These are phyloP conservation scores for Synchiropus splendidus DNA, from an alignment of 2,113 vertebrate species.

Conservation along the genomic window DNA sequence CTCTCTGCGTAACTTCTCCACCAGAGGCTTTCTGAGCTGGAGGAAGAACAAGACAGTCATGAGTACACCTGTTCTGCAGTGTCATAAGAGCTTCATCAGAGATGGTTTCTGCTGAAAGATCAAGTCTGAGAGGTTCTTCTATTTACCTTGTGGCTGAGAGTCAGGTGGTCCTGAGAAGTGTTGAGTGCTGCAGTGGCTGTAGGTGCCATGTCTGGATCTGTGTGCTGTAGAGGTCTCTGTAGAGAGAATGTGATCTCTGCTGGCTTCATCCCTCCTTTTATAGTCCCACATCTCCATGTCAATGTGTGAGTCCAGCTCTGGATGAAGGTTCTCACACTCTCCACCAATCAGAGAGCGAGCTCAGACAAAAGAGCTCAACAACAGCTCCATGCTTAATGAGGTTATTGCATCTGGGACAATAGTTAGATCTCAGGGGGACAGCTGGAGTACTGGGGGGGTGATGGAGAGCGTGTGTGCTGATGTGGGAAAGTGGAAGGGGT, in stretches of 20 bases:
- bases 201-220: constrained; percentile 54
- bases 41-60: constrained; percentile 18
- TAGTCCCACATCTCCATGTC: constrained; percentile 63
- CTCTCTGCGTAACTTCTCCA: constrained; percentile 58
- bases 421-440: constrained; percentile 51
- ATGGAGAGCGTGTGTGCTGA: constrained; percentile 34
- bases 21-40: constrained; percentile 54
- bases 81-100: background rate
- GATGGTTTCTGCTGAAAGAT: background rate
- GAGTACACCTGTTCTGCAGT: constrained; percentile 6
- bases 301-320: constrained; percentile 60
- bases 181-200: constrained; percentile 40
- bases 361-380: constrained; percentile 34
- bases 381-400: constrained; percentile 28
- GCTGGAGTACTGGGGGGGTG: constrained; percentile 34
- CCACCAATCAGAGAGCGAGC: constrained; percentile 51
- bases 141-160: constrained; percentile 56
- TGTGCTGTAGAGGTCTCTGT: constrained; percentile 46
- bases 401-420: constrained; percentile 48
- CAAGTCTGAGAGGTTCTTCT: constrained; percentile 1
- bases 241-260: constrained; percentile 43
- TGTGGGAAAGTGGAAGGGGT: constrained; percentile 65
- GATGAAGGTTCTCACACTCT: constrained; percentile 62
- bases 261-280: constrained; percentile 55
- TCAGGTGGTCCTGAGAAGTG: constrained; percentile 39